Conservation (phyloP, 1,140 invertebrate genomes). For the Anoplophora glabripennis region DNA sequence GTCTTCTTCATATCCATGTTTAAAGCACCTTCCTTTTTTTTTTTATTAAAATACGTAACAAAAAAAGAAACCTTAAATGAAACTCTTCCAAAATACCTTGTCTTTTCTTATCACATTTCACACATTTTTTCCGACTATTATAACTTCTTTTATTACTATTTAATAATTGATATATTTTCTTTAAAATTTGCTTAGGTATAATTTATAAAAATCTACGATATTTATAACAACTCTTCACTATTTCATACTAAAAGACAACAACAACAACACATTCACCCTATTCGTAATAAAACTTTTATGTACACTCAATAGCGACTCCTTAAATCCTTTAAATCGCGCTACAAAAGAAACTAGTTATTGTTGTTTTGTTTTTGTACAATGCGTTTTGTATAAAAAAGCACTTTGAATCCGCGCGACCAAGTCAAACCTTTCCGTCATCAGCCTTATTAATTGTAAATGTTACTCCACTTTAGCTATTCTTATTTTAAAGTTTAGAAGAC, state of each 20-base stretch:
- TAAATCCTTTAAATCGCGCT: no score
- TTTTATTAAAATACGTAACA: constrained; percentile 27
- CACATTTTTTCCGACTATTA: constrained; percentile 25
- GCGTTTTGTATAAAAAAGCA: constrained; percentile 16
- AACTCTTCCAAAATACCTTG: constrained; percentile 32
- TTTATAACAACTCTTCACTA: constrained; percentile 30
- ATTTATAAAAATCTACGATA: constrained; percentile 30
- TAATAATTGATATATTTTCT: constrained; percentile 15
- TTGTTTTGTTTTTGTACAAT: constrained; percentile 18
- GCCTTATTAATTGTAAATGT: no score
- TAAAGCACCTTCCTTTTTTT: constrained; percentile 29
- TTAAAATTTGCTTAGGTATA: constrained; percentile 13
- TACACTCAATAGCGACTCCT: not conserved
- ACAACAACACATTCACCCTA: constrained; percentile 5
- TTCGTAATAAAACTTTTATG: constrained; percentile 16
- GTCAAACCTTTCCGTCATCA: no score
- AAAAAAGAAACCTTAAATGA: constrained; percentile 24
- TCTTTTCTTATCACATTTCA: constrained; percentile 39
- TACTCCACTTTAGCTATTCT: no score
- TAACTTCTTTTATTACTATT: constrained; percentile 12
- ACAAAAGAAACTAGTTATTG: not conserved
- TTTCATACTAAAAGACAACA: constrained; percentile 25
- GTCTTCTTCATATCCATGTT: constrained; percentile 37
- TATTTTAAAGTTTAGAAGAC: no score
- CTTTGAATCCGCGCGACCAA: not conserved